These are phyloP conservation scores for Hermodice carunculata DNA, from an alignment of 2,888 invertebrate species.

Conservation along the genomic window DNA sequence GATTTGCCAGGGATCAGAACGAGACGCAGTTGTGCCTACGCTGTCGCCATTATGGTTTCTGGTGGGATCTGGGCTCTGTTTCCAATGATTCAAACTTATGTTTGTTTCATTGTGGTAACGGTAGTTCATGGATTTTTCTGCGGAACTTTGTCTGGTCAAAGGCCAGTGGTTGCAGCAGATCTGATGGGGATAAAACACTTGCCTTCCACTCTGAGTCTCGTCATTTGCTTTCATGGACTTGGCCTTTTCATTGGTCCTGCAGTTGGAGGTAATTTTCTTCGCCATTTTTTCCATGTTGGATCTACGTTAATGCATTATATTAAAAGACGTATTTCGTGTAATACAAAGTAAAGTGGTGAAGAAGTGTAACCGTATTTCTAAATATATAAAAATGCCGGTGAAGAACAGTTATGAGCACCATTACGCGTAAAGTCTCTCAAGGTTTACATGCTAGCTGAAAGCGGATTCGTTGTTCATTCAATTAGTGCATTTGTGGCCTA, in stretches of 20 bases:
- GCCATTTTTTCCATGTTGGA: neutral
- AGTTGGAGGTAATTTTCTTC: slow-evolving; percentile 42
- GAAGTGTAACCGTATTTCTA: too few species aligned
- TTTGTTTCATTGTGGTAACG: slow-evolving; percentile 39
- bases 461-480: too few species aligned
- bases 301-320: neutral
- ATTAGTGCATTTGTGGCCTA: too few species aligned
- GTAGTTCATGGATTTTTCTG: slow-evolving; percentile 44
- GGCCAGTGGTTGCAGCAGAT: slow-evolving; percentile 52
- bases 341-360: too few species aligned
- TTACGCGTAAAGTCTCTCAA: too few species aligned
- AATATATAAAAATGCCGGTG: too few species aligned
- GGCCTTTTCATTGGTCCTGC: slow-evolving; percentile 54
- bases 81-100: slow-evolving; percentile 40
- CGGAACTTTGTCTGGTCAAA: slow-evolving; percentile 52
- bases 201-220: slow-evolving; percentile 52
- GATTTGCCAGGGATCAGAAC: slow-evolving; percentile 43
- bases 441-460: too few species aligned
- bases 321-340: too few species aligned
- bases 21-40: slow-evolving; percentile 43
- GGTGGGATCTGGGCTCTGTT: slow-evolving; percentile 34
- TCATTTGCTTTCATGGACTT: slow-evolving; percentile 53
- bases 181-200: slow-evolving; percentile 50
- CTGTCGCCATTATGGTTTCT: slow-evolving; percentile 42
- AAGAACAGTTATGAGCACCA: too few species aligned